A percentile compares a stretch with the other conserved stretches of the same genome.
Evolutionary conservation across 2,113 vertebrate species (phyloP).

Genomic region (Carlito syrichta): DNA sequence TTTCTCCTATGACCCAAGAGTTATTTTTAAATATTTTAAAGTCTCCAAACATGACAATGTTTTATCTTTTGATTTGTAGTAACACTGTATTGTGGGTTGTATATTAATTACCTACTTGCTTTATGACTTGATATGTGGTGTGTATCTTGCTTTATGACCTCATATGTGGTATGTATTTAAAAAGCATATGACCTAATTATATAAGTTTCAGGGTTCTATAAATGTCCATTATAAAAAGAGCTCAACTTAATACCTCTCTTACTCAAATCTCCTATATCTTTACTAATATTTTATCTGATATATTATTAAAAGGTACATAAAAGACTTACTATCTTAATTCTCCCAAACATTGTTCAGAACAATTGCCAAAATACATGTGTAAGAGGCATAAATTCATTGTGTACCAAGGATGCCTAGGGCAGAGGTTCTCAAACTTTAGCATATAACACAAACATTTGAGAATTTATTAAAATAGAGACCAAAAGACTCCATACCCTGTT

Average conservation of each 20-base stretch:
- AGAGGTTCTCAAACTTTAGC: neutral
- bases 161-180: constrained; percentile 1
- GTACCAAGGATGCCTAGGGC: neutral
- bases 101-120: neutral
- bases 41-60: neutral
- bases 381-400: neutral
- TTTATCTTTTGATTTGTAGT: neutral
- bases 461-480: neutral
- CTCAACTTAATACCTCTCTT: neutral
- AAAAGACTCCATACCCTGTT: neutral
- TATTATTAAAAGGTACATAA: too few species aligned
- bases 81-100: neutral
- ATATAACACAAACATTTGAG: neutral
- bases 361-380: neutral
- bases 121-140: neutral
- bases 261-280: neutral
- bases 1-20: neutral
- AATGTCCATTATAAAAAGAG: neutral
- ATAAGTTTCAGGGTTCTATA: neutral
- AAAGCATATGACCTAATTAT: neutral
- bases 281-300: neutral
- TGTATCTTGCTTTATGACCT: too few species aligned
- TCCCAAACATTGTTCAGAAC: neutral
- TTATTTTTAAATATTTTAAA: neutral
- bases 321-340: neutral